Evolutionary conservation across 2,113 vertebrate genomes (phyloP), one percentile per base, ranked within the genome.

Genomic region (Ellobius talpinus): DNA sequence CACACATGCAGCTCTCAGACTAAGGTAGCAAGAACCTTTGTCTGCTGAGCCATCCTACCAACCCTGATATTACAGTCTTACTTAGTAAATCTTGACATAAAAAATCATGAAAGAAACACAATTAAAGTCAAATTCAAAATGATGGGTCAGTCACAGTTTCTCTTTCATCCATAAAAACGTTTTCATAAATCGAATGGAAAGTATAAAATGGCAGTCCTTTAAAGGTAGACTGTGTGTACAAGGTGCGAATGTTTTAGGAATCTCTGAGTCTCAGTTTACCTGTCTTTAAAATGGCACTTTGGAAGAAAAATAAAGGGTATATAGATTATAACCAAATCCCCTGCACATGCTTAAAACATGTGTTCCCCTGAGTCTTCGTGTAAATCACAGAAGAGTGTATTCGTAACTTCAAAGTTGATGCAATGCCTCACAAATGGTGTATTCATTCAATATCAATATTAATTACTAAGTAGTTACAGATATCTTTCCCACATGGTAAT

Each of bases 91-190:
- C 70, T 13, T 4, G 94, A 96, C 81, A 72, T 50, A 96, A 93
- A 86, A 84, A 95, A 97, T 78, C n/a, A 24, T 52, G 55, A 65
- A 10, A 42, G 63, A 97, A 97, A 96, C 55, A 91, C 33, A 89
- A 74, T 91, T 97, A 97, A 81, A 82, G 95, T 1, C 36, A 42
- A 93, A 96, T 78, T 93, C 12, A 96, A 98, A 93, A 8, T 65
- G 6, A 89, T 47, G 7, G 68, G 5, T 4, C 26, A 23, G 5
- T 4, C 26, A 33, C 93, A 66, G 16, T 21, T 81, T 79, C 47
- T 86, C 94, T 95, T 92, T n/a, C 72, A 81, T 90, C 55, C 72
- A 84, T 16, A 68, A 24, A 70, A 76, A 16, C 12, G 79, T 73
- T 14, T 5, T 92, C 70, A 81, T 77, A 39, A 0, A 74, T 52